Percentiles rank a stretch among this genome's conserved stretches.
These are phyloP conservation scores for Stegodyphus mimosarum DNA, from an alignment of 1,140 invertebrate genomes.

Conservation along the genomic window DNA sequence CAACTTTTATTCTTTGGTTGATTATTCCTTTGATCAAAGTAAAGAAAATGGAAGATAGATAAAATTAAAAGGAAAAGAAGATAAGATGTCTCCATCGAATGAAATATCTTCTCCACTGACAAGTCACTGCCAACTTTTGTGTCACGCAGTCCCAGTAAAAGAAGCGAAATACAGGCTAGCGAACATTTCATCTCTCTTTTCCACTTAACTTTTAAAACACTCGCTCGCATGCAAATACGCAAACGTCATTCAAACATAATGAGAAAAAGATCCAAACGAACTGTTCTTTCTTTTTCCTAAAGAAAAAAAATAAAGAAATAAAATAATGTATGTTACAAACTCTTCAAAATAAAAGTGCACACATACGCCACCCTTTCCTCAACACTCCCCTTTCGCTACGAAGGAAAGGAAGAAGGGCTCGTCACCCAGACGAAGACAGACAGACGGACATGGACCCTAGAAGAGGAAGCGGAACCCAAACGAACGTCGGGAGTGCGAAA, in stretches of 20 bases:
- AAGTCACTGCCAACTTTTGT: too few species aligned
- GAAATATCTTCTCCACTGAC: too few species aligned
- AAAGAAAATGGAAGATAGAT: too few species aligned
- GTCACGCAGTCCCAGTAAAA: too few species aligned
- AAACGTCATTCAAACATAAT: constrained; percentile 6
- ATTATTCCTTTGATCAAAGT: too few species aligned
- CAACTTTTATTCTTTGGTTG: too few species aligned
- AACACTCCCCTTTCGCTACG: neutral
- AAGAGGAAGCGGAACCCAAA: constrained; percentile 9
- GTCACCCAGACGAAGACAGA: constrained; percentile 41
- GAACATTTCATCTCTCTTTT: neutral
- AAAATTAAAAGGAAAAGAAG: too few species aligned
- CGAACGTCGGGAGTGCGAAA: constrained; percentile 25
- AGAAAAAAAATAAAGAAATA: neutral
- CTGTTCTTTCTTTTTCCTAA: neutral
- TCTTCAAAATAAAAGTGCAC: neutral
- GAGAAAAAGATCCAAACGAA: neutral
- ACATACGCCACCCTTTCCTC: too few species aligned
- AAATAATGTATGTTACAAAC: neutral
- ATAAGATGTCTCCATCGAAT: too few species aligned
- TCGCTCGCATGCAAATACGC: neutral
- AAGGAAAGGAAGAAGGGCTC: neutral
- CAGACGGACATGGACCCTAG: constrained; percentile 2
- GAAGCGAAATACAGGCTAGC: too few species aligned
- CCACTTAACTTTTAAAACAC: neutral